Evolutionary conservation across 2,888 invertebrate species (phyloP), one percentile per base, ranked within the genome.

Genomic region (Pyrocoelia pectoralis): DNA sequence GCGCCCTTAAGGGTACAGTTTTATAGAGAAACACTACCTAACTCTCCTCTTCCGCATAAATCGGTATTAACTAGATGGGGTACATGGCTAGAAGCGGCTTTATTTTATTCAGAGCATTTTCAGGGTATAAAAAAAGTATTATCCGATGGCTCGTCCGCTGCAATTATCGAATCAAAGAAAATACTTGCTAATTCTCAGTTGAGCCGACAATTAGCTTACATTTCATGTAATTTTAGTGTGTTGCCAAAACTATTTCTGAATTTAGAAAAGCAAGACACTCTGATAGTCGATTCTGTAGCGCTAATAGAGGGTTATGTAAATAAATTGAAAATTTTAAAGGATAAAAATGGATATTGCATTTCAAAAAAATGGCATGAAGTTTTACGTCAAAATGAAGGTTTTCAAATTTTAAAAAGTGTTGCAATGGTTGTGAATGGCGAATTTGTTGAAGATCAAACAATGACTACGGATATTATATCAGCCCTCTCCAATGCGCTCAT

Each of bases 1-100:
- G 66, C 73, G 10, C 73, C 74, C 2, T 48, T 50, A 4, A 40
- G 72, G 46, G 66, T 74, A 41, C 60, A 70, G 61, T 56, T 67
- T 54, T 78, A 71, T 67, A 71, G 71, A 61, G 71, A 79, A 38
- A 59, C 65, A 61, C 61, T 72, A 13, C 70, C 73, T 5, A 66
- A 67, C 59, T 17, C 71, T 10, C 64, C 68, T 38, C 58, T 77
- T 52, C 76, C 77, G 2, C 76, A 75, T 33, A 66, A 74, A 57
- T 72, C 76, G 46, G 70, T 75, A 38, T 9, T 38, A 38, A 28
- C 19, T 24, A 24, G 24, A 24, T 24, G n/a, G 18, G 48, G 17
- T 17, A 18, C 48, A 15, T 48, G 48, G 48, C 24, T 24, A 24
- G 24, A 24, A 24, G 24, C 24, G 24, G 8, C 24, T 24, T 17